These are phyloP conservation scores for Latrodectus elegans DNA, from an alignment of 2,888 invertebrate species.

Conservation along the genomic window DNA sequence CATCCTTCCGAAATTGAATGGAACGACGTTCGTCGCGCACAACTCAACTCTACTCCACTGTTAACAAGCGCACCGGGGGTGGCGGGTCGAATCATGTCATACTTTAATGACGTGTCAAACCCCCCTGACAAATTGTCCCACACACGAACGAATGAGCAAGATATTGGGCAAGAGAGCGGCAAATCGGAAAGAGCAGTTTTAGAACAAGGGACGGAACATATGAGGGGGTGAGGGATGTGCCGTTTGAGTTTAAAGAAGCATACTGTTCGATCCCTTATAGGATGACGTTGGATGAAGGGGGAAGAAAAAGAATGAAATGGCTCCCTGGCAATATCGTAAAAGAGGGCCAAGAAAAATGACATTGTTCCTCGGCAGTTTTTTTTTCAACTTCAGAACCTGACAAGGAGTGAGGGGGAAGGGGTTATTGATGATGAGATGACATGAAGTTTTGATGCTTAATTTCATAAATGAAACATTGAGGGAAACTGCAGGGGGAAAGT, in stretches of 20 bases:
- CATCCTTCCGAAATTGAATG: constrained; percentile 35
- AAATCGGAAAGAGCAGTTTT: constrained; percentile 41
- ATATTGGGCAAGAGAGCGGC: constrained; percentile 62
- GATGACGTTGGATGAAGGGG: constrained; percentile 8
- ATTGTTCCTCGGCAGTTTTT: too few relatives aligned
- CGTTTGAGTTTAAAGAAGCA: constrained; percentile 28
- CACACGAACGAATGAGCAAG: constrained; percentile 53
- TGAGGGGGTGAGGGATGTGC: background rate
- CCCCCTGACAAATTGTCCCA: constrained; percentile 62
- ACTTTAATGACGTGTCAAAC: constrained; percentile 60
- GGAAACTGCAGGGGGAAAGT: too few relatives aligned
- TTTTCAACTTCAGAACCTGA: background rate
- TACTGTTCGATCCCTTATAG: constrained; percentile 12
- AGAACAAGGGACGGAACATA: background rate
- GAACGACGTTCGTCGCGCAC: constrained; percentile 12
- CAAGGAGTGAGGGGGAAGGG: constrained; percentile 2
- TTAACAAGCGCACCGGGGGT: constrained; percentile 6
- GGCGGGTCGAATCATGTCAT: constrained; percentile 56
- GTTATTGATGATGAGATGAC: constrained; percentile 52
- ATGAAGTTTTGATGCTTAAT: constrained; percentile 10
- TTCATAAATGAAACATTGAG: background rate
- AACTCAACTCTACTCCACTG: constrained; percentile 1
- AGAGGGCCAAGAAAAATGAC: background rate
- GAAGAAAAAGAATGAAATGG: constrained; percentile 27
- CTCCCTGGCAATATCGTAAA: constrained; percentile 19